Base-by-base conservation (phyloP, 2,888 invertebrate species). In the Nowickia ferox region DNA sequence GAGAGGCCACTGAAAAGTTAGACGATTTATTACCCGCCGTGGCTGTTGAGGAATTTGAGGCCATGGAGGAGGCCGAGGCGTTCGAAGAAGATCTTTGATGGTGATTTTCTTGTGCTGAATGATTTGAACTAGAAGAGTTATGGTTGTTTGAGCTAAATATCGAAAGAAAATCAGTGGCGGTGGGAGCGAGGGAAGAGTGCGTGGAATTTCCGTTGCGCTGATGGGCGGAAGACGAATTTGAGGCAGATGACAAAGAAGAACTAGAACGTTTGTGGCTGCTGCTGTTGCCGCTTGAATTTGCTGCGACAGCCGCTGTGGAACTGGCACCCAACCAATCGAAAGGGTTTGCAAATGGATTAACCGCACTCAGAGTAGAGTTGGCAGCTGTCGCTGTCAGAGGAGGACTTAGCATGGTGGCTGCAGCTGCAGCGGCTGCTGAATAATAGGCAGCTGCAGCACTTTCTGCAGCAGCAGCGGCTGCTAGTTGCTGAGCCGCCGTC, bases 361-460 rank as follows among this genome's bases (percentile, higher is more conserved):
- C 89, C 48, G 90, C 89, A 87, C 89, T 90, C 87, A 88, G 87
- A 79, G 82, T 89, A 77, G 48, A 87, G 85, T 88, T 42, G 80
- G 84, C 55, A 30, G 89, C 87, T 17, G 88, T 84, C 17, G 90
- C 88, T 68, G 90, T 90, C 10, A 92, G 76, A 11, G 92, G 92
- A 11, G 93, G 92, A 88, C 92, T 92, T 22, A 93, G 84, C 90
- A 93, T 91, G 40, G 91, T 91, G 38, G 92, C 91, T 30, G 91
- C 92, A 19, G 92, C 92, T 38, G 90, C 90, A 46, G 90, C 90
- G 1, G 88, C 89, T 51, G 90, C 90, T 61, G 89, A 89, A 77
- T 89, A 90, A 65, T 89, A 90, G 17, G 92, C 30, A 30, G 30
- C 87, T 11, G 90, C 91, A 0, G 92, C 91, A 72, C 91, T 84